Percentiles rank a stretch among this genome's conserved stretches.
These are phyloP conservation scores for Xylocampa areola DNA, from an alignment of 2,888 invertebrate species.

Conservation along the genomic window DNA sequence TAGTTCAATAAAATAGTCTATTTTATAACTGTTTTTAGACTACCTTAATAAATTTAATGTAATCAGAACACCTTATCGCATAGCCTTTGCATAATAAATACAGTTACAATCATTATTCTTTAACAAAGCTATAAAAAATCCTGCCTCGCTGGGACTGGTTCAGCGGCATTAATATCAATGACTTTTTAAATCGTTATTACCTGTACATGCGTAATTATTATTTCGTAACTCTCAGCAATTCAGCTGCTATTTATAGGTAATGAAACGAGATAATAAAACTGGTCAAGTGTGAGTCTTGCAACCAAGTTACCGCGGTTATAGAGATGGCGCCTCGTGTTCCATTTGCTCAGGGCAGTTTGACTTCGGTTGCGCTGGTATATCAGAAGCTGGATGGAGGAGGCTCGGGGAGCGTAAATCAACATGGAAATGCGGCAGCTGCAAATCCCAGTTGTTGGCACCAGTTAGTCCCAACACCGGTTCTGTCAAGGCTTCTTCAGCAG, in stretches of 20 bases:
- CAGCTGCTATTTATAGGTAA: constrained; percentile 27
- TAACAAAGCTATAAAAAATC: constrained; percentile 15
- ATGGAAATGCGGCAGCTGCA: constrained; percentile 13
- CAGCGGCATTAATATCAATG: constrained; percentile 26
- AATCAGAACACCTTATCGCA: constrained; percentile 13
- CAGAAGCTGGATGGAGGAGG: constrained; percentile 19
- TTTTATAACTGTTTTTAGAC: not conserved
- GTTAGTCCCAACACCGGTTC: not conserved
- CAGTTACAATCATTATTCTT: not conserved
- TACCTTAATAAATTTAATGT: constrained; percentile 7
- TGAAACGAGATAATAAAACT: constrained; percentile 19
- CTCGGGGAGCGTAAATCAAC: constrained; percentile 17
- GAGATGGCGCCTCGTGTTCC: constrained; percentile 5
- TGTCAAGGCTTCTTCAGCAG: no score
- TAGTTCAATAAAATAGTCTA: no score
- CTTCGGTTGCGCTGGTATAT: constrained; percentile 16
- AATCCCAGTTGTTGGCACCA: constrained; percentile 1
- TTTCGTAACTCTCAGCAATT: constrained; percentile 24
- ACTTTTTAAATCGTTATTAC: constrained; percentile 50
- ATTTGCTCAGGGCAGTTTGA: constrained; percentile 8
- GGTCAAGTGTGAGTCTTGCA: not conserved
- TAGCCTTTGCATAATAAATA: constrained; percentile 3
- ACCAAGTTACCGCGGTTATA: not conserved
- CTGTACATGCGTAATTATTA: constrained; percentile 14
- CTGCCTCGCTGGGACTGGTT: constrained; percentile 12